These are phyloP conservation scores for Nomia melanderi DNA, from an alignment of 1,140 invertebrate species.

Conservation along the genomic window DNA sequence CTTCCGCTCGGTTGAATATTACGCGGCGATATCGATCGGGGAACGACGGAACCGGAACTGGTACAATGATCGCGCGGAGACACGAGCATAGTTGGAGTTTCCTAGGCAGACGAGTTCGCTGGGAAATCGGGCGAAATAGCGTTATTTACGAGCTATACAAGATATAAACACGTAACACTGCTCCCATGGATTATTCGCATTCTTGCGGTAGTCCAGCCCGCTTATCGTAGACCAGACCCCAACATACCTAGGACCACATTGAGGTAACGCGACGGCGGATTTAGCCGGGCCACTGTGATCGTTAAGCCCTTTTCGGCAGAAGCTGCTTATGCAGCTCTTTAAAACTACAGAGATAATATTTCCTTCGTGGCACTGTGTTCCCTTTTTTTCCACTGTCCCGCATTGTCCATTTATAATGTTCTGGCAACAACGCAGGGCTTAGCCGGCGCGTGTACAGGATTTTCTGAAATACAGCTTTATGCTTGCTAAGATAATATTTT, in stretches of 20 bases:
- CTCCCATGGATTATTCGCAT: slow-evolving; percentile 60
- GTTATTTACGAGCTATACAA: slow-evolving; percentile 60
- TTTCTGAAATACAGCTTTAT: too few relatives aligned
- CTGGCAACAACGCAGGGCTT: not conserved
- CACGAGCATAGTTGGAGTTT: slow-evolving; percentile 42
- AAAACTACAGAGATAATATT: slow-evolving; percentile 34
- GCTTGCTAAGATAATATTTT: too few relatives aligned
- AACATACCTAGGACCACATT: slow-evolving; percentile 44
- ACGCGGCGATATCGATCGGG: slow-evolving; percentile 48
- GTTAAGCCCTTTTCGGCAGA: slow-evolving; percentile 57
- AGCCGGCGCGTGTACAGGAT: not conserved
- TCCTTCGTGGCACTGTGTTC: not conserved
- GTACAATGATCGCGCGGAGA: slow-evolving; percentile 46
- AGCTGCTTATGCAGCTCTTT: slow-evolving; percentile 37
- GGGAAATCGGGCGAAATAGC: slow-evolving; percentile 36
- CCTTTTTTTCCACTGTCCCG: not conserved
- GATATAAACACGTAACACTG: slow-evolving; percentile 38
- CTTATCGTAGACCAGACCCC: slow-evolving; percentile 56
- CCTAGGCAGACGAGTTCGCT: slow-evolving; percentile 3
- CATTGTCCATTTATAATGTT: slow-evolving; percentile 15
- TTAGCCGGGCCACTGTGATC: slow-evolving; percentile 60
- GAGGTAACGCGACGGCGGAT: slow-evolving; percentile 65
- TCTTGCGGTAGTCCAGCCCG: slow-evolving; percentile 43
- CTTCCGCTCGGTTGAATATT: slow-evolving; percentile 38
- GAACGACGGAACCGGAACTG: slow-evolving; percentile 24